These are phyloP conservation scores for Notodonta ziczac DNA, from an alignment of 2,888 invertebrate genomes.

Conservation along the genomic window DNA sequence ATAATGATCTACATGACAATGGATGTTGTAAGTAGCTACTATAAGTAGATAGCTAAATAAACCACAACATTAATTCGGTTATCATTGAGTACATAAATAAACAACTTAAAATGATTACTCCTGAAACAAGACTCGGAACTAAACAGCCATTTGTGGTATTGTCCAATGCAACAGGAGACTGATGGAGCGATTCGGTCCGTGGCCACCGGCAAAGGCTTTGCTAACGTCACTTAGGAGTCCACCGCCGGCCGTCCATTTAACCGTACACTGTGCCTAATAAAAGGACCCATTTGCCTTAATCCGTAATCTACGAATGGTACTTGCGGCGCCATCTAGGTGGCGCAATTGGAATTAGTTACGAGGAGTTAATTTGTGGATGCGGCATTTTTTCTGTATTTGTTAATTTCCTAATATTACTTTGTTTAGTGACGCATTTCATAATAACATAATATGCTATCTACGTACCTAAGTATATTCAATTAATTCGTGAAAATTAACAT, in stretches of 20 bases:
- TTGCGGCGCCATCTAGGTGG: slow-evolving; percentile 35
- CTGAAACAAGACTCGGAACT: slow-evolving; percentile 25
- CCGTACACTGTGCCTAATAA: slow-evolving; percentile 33
- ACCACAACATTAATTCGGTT: too few relatives aligned
- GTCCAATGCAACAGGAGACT: slow-evolving; percentile 38
- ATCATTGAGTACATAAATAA: too few relatives aligned
- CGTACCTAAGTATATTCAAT: too few relatives aligned
- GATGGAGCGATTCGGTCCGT: slow-evolving; percentile 35
- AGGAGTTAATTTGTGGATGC: background rate
- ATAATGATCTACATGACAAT: too few relatives aligned
- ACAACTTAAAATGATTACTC: background rate
- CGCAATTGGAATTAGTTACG: slow-evolving; percentile 20
- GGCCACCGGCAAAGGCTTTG: slow-evolving; percentile 34
- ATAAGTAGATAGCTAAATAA: too few relatives aligned
- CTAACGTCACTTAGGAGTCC: slow-evolving; percentile 35
- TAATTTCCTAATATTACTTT: too few relatives aligned
- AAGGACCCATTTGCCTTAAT: slow-evolving; percentile 35
- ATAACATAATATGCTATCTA: too few relatives aligned
- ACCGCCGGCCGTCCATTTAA: slow-evolving; percentile 33
- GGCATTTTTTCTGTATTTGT: background rate
- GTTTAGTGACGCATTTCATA: too few relatives aligned
- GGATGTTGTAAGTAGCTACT: too few relatives aligned
- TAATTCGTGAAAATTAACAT: too few relatives aligned
- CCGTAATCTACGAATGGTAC: slow-evolving; percentile 25
- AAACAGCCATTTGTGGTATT: slow-evolving; percentile 38